Conservation (phyloP, 2,113 vertebrate genomes). For the Taurulus bubalis region DNA sequence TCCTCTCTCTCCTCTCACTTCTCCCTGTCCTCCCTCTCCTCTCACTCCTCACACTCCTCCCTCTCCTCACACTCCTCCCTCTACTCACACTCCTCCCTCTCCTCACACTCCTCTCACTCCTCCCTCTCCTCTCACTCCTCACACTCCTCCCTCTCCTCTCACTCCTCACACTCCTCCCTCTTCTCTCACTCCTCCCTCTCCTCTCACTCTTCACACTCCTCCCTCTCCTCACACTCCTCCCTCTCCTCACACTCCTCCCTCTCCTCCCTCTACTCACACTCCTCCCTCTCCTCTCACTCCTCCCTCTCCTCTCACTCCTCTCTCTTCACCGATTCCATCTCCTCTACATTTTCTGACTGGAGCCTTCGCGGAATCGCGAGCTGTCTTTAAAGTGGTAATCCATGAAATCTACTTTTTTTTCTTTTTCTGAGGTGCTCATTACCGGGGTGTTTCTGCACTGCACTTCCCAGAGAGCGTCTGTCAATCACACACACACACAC, state of each 20-base stretch:
- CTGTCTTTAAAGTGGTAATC: conserved; percentile 51
- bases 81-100: too few relatives aligned
- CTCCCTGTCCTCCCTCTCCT: too few relatives aligned
- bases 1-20: too few relatives aligned
- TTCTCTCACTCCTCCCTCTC: not conserved
- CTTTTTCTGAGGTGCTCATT: conserved; percentile 48
- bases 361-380: not conserved
- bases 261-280: conserved; percentile 29
- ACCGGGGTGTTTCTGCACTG: conserved; percentile 24
- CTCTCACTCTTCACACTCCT: too few relatives aligned
- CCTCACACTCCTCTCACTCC: conserved; percentile 11
- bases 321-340: conserved; percentile 45
- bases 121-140: too few relatives aligned
- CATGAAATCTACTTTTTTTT: not conserved
- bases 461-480: conserved; percentile 41
- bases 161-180: too few relatives aligned
- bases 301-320: conserved; percentile 33
- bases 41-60: too few relatives aligned
- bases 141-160: too few relatives aligned
- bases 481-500: conserved; percentile 47
- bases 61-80: too few relatives aligned
- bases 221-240: not conserved
- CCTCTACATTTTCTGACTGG: conserved; percentile 33
- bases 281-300: not conserved
- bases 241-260: conserved; percentile 14